Evolutionary conservation across 2,797 vertebrate species (phyloP).

Genomic region (Microhierax caerulescens): DNA sequence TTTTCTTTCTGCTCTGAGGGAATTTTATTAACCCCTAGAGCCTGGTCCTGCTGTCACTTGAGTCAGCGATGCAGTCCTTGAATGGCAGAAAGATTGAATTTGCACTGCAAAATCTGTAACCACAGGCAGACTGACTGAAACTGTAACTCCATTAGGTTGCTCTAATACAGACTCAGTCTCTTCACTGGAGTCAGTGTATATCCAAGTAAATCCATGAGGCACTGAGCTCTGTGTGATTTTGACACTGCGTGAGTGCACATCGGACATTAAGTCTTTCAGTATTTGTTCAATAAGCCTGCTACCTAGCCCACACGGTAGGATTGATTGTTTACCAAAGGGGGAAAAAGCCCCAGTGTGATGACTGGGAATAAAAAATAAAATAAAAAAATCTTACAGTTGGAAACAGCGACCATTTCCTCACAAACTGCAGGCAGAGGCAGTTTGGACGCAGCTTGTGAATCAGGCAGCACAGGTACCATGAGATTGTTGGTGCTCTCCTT

Average conservation of each 20-base stretch:
- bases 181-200: not conserved
- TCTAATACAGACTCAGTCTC: not conserved
- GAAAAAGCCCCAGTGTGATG: not conserved
- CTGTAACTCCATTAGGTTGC: not conserved
- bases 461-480: rapidly evolving
- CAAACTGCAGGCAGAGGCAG: rapidly evolving
- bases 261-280: not conserved
- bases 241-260: not conserved
- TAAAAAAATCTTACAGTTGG: not conserved
- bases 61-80: not conserved
- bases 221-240: not conserved
- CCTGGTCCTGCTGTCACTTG: not conserved
- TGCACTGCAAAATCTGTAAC: not conserved
- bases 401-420: not conserved
- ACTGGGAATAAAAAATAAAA: not conserved
- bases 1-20: not conserved
- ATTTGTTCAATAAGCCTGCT: not conserved
- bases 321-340: not conserved
- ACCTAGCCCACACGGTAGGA: not conserved
- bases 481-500: not conserved
- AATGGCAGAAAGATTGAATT: not conserved
- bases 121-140: not conserved
- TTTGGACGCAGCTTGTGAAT: not conserved
- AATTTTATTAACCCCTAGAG: not conserved
- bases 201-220: not conserved